A percentile compares a stretch with the other conserved stretches of the same genome.
Conservation (phyloP, 2,888 invertebrate species). For the Nematopogon swammerdamellus region DNA sequence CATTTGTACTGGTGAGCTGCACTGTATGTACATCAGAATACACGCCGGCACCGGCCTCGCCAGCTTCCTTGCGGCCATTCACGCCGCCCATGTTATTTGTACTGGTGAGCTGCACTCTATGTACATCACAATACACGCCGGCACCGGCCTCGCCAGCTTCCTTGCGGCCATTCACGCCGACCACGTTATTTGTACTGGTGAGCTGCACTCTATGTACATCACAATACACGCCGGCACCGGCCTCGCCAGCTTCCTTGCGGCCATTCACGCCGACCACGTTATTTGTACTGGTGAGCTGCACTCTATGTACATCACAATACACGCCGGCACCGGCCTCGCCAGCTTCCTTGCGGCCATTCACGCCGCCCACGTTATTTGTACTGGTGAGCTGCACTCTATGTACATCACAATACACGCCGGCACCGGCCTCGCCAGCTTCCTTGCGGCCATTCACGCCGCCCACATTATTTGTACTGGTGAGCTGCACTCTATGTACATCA, state of each 20-base stretch:
- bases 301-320: too few relatives aligned
- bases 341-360: constrained; percentile 78
- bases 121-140: constrained; percentile 81
- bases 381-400: too few relatives aligned
- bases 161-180: constrained; percentile 72
- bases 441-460: constrained; percentile 70
- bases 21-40: constrained; percentile 67
- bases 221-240: constrained; percentile 90
- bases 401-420: too few relatives aligned
- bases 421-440: constrained; percentile 81
- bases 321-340: constrained; percentile 83
- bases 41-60: constrained; percentile 88
- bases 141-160: constrained; percentile 83
- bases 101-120: constrained; percentile 65
- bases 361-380: constrained; percentile 71
- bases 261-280: constrained; percentile 68
- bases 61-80: constrained; percentile 76
- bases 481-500: too few relatives aligned
- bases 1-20: constrained; percentile 71
- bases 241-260: constrained; percentile 78
- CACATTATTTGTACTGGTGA: constrained; percentile 82
- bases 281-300: constrained; percentile 86
- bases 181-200: constrained; percentile 78
- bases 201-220: constrained; percentile 54
- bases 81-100: constrained; percentile 69